Conservation (phyloP, 2,888 invertebrate genomes). For the Acanthococcus lagerstroemiae region DNA sequence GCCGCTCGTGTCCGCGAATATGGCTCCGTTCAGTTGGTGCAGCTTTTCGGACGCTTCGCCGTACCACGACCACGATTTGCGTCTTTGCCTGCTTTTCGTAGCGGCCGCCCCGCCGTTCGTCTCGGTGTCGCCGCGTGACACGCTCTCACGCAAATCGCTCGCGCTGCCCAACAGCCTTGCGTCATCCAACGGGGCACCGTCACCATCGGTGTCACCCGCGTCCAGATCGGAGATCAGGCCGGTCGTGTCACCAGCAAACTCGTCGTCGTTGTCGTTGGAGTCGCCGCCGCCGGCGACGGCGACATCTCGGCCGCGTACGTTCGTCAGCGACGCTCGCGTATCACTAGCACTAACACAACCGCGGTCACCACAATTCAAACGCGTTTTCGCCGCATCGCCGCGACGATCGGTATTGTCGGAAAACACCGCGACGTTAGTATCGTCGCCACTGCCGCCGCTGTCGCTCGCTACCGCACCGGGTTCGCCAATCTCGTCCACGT, state of each 20-base stretch:
- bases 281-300: neutral
- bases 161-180: constrained; percentile 3
- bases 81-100: neutral
- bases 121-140: neutral
- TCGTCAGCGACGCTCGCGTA: neutral
- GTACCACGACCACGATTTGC: constrained; percentile 9
- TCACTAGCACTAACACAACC: neutral
- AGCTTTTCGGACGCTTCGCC: constrained; percentile 1
- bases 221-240: neutral
- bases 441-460: neutral
- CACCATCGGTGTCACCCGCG: neutral
- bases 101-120: neutral
- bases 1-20: neutral
- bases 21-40: neutral
- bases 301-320: neutral
- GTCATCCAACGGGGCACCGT: neutral
- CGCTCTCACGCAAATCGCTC: neutral
- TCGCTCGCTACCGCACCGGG: neutral
- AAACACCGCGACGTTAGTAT: neutral
- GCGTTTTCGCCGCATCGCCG: neutral
- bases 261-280: neutral
- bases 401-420: neutral
- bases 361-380: neutral
- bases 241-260: neutral
- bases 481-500: constrained; percentile 21